phyloP scores from a whole-genome alignment of 2,113 vertebrate species.

The Drymodes brunneopygia region DNA sequence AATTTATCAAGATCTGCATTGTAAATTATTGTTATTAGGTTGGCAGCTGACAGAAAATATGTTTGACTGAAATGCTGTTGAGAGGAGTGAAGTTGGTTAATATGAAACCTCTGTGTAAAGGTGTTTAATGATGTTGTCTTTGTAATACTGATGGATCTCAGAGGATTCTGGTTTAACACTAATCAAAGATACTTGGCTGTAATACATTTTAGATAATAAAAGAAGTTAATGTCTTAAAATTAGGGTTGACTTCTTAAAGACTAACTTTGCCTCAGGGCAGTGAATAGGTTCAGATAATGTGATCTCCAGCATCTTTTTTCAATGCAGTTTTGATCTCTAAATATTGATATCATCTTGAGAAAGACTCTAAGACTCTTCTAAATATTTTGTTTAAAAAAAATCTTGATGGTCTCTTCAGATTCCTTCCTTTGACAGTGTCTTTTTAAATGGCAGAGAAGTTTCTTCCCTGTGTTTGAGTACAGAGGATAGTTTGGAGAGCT shows the following conservation, averaged over 20 bases:
- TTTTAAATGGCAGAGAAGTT: not conserved
- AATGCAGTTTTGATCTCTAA: not conserved
- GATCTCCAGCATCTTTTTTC: not conserved
- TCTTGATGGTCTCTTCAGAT: not conserved
- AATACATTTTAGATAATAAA: not conserved
- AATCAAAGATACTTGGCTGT: not conserved
- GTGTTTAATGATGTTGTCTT: not conserved
- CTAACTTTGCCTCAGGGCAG: not conserved
- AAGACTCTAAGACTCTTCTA: not conserved
- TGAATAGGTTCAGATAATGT: not conserved
- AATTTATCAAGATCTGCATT: not conserved
- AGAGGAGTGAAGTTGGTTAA: not conserved
- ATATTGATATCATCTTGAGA: not conserved
- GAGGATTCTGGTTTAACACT: not conserved
- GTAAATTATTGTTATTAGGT: conserved; percentile 10
- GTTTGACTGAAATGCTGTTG: not conserved
- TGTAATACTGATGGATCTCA: not conserved
- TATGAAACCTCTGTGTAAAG: not conserved
- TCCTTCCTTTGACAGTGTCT: not conserved
- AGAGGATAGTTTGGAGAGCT: not conserved
- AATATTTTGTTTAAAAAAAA: not conserved
- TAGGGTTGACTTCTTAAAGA: not conserved
- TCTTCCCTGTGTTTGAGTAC: not conserved
- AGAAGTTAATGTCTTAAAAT: not conserved
- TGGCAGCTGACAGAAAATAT: not conserved